A percentile compares a stretch with the other conserved stretches of the same genome.
Evolutionary conservation across 2,797 vertebrate species (phyloP).

Genomic region (Eulemur mongoz): DNA sequence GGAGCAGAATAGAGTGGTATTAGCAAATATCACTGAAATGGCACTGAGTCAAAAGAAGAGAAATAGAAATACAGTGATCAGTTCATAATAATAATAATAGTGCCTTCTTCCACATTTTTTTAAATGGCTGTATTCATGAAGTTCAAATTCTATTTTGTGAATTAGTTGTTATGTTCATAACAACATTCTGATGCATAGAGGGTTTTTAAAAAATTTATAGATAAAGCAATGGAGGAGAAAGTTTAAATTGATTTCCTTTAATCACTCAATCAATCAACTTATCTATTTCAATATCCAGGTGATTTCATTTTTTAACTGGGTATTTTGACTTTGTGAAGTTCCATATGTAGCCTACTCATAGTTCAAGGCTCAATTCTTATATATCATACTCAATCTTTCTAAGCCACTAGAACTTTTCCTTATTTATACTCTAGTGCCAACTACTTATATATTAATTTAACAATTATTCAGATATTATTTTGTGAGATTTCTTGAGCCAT

Average conservation of each 20-base stretch:
- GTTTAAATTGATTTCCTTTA: background rate
- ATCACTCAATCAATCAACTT: background rate
- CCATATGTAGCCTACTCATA: background rate
- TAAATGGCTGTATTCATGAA: background rate
- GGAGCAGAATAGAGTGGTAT: background rate
- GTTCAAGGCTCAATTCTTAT: background rate
- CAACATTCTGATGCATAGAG: background rate
- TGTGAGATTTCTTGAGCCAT: background rate
- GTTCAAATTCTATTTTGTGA: background rate
- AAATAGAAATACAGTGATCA: constrained; percentile 45
- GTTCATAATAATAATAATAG: constrained; percentile 45
- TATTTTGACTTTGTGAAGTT: background rate
- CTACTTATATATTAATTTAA: background rate
- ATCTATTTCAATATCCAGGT: background rate
- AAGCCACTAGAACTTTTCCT: background rate
- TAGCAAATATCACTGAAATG: constrained; percentile 73
- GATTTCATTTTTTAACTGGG: constrained; percentile 23
- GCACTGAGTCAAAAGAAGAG: background rate
- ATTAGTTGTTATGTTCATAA: constrained; percentile 10
- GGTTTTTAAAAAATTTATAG: background rate
- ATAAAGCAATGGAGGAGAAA: background rate
- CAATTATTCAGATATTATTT: background rate
- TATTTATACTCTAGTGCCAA: background rate
- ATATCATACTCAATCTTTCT: background rate
- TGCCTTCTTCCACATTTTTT: background rate